phyloP scores from a whole-genome alignment of 2,797 vertebrate species.

The Thalassophryne amazonica region DNA sequence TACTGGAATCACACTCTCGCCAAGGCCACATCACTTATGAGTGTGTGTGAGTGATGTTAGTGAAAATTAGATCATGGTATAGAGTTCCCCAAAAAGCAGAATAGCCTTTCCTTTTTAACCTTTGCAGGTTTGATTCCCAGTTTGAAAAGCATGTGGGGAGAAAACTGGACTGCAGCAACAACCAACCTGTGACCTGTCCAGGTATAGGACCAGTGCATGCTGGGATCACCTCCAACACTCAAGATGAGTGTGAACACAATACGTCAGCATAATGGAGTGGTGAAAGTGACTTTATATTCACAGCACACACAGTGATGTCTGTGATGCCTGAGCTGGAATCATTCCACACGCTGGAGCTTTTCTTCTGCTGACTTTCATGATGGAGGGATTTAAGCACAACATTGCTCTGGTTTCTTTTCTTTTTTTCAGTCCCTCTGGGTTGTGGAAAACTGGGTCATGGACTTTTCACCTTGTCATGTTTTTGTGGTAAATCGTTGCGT shows the following conservation, averaged over 20 bases:
- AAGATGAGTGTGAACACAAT: conserved; percentile 14
- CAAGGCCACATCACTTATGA: conserved; percentile 14
- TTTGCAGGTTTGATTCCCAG: neutral
- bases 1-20: conserved; percentile 44
- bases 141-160: neutral
- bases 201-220: too few relatives aligned
- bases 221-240: conserved; percentile 1
- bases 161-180: too few relatives aligned
- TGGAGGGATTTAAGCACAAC: conserved; percentile 24
- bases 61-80: conserved; percentile 10
- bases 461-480: conserved; percentile 34
- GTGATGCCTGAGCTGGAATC: conserved; percentile 27
- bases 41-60: conserved; percentile 6
- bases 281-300: conserved; percentile 14
- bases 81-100: conserved; percentile 25
- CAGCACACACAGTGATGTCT: conserved; percentile 26
- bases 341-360: conserved; percentile 30
- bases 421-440: conserved; percentile 8
- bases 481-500: neutral
- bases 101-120: conserved; percentile 15
- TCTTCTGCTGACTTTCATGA: conserved; percentile 31
- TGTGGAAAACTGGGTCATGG: conserved; percentile 29
- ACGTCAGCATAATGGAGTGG: conserved; percentile 17
- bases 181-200: conserved; percentile 5
- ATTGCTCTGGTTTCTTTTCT: conserved; percentile 26